Evolutionary conservation across 2,113 vertebrate genomes (phyloP).

Genomic region (Ictalurus punctatus): DNA sequence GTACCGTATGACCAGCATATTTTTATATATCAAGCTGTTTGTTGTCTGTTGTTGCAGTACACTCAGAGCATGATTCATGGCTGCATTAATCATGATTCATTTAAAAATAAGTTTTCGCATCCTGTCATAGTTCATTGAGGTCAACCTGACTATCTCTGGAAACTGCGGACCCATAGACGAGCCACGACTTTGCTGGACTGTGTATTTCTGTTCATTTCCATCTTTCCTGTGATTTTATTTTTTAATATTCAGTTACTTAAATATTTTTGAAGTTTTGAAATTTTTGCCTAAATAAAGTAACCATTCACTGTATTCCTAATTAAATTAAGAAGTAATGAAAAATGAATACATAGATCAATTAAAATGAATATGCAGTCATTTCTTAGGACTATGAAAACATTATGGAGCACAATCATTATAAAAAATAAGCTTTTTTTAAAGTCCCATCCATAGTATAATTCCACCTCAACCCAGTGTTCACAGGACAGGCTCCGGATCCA

Average conservation of each 20-base stretch:
- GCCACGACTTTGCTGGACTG: not conserved
- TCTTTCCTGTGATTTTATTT: not conserved
- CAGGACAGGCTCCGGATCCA: not conserved
- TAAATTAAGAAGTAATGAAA: not conserved
- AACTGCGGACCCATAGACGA: not conserved
- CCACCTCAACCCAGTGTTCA: not conserved
- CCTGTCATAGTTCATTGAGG: constrained; percentile 18
- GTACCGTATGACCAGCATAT: constrained; percentile 11
- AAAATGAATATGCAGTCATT: not conserved
- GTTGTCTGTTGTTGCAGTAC: constrained; percentile 34
- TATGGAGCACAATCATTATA: not conserved
- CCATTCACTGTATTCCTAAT: not conserved
- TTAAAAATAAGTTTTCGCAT: constrained; percentile 28
- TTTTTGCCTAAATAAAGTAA: not conserved
- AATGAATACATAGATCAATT: not conserved
- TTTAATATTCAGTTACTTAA: not conserved
- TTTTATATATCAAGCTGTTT: constrained; percentile 45
- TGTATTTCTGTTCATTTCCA: not conserved
- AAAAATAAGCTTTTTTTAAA: not conserved
- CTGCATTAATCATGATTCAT: constrained; percentile 9
- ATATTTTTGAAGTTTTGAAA: not conserved
- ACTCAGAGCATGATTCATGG: constrained; percentile 36
- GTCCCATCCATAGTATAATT: not conserved
- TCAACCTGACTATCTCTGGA: constrained; percentile 11
- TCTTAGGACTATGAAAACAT: not conserved